Evolutionary conservation across 2,113 vertebrate species (phyloP), one percentile per base, ranked within the genome.

Genomic region (Stegastes partitus): DNA sequence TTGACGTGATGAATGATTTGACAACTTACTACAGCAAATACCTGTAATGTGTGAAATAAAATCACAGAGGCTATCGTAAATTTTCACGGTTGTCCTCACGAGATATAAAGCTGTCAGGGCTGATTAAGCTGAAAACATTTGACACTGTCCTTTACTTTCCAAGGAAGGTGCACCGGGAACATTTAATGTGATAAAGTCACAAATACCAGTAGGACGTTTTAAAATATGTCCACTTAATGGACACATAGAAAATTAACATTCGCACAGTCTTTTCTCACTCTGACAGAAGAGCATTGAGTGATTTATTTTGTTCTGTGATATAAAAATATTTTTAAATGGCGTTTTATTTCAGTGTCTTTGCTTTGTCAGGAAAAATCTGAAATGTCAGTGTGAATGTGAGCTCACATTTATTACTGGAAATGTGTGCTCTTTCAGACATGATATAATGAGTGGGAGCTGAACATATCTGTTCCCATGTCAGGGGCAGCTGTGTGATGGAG

Each of bases 401-500:
- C 26, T 64, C 42, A 18, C 2, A 9, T 47, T 39, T 3, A 34
- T 47, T 55, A 23, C 47, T 42, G 26, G 50, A n/a, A 50, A 44
- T 37, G 19, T 21, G 72, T 37, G 22, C 50, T 69, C 16, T 34
- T 45, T 66, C 53, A 28, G 47, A 21, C 15, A 25, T 11, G 8
- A 22, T 0, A 51, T 18, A n/a, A 21, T 5, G 28, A 57, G 28
- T 16, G 39, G 58, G 72, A 84, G 69, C 23, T 45, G 56, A 51
- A 44, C 50, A 50, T 42, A 59, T 45, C 64, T 47, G 57, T 87
- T 88, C 85, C 72, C 87, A 89, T 83, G 85, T 65, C 81, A 59
- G 59, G 31, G 57, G 81, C 65, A 74, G 77, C 56, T 84, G 85
- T 54, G 53, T 64, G 58, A 42, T 11, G 50, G 67, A 26, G 16